Conservation (phyloP, 2,113 vertebrate species). For the Entelurus aequoreus region DNA sequence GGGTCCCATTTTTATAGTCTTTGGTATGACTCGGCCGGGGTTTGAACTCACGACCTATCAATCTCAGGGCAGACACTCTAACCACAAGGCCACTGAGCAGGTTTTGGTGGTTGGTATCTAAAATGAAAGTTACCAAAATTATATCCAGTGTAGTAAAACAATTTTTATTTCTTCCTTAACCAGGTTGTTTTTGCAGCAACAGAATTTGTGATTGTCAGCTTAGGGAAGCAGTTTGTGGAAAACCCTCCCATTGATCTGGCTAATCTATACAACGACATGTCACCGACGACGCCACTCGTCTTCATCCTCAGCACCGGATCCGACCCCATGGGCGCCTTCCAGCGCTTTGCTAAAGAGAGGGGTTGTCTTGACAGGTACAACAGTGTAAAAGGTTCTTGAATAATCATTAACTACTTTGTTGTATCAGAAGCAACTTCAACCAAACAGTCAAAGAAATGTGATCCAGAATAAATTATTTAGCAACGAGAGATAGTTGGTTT, state of each 20-base stretch:
- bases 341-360: conserved; percentile 77
- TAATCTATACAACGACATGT: conserved; percentile 78
- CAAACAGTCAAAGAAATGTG: not conserved
- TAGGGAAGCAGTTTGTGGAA: conserved; percentile 78
- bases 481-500: not conserved
- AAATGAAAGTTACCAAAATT: conserved; percentile 57
- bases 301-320: conserved; percentile 82
- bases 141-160: not conserved
- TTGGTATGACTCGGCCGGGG: no score
- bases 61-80: no score
- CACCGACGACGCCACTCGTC: conserved; percentile 69
- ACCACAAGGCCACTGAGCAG: not conserved
- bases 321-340: conserved; percentile 80
- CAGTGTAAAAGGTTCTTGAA: not conserved
- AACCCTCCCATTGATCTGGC: conserved; percentile 77
- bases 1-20: no score
- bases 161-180: not conserved
- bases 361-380: conserved; percentile 73
- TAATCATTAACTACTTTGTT: not conserved
- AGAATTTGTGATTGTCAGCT: conserved; percentile 75
- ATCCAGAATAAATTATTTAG: not conserved
- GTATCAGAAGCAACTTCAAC: not conserved
- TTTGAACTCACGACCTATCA: no score
- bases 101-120: not conserved
- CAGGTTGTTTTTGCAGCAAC: conserved; percentile 76